Conservation (phyloP, 2,888 invertebrate species). For the Ectropis crepuscularia region DNA sequence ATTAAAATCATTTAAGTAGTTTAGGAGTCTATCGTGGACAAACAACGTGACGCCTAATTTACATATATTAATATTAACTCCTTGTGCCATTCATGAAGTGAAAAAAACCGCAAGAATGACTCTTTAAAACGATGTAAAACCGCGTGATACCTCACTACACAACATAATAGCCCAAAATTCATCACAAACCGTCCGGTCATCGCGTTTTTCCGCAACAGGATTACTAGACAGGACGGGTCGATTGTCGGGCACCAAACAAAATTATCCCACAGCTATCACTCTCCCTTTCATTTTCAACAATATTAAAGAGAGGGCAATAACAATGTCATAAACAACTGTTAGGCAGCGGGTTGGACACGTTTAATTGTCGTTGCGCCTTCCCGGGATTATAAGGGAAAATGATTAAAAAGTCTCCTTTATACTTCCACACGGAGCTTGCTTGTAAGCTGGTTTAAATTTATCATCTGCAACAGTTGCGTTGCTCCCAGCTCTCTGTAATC, state of each 20-base stretch:
- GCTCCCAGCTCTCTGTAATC: conserved; percentile 4
- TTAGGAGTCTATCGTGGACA: too few species aligned
- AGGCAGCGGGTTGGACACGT: conserved; percentile 32
- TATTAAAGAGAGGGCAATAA: too few species aligned
- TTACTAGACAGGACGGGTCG: conserved; percentile 30
- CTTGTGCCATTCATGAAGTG: too few species aligned
- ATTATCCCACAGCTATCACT: too few species aligned
- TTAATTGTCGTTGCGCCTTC: conserved; percentile 51
- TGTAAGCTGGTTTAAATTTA: conserved; percentile 29
- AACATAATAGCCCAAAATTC: neutral
- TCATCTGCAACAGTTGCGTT: conserved; percentile 8
- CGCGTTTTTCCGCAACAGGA: conserved; percentile 13
- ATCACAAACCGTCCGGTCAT: conserved; percentile 3
- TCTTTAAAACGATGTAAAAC: neutral
- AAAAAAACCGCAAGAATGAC: too few species aligned
- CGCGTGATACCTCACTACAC: neutral
- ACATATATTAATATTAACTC: too few species aligned
- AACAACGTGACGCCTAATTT: too few species aligned
- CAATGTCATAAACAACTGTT: too few species aligned
- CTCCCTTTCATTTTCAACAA: too few species aligned
- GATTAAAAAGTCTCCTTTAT: conserved; percentile 49
- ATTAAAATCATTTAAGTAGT: too few species aligned
- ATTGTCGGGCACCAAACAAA: conserved; percentile 31
- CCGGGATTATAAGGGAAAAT: conserved; percentile 49
- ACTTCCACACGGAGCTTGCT: conserved; percentile 28